Evolutionary conservation across 2,797 vertebrate genomes (phyloP), one percentile per base, ranked within the genome.

Genomic region (Sparidentex hasta): DNA sequence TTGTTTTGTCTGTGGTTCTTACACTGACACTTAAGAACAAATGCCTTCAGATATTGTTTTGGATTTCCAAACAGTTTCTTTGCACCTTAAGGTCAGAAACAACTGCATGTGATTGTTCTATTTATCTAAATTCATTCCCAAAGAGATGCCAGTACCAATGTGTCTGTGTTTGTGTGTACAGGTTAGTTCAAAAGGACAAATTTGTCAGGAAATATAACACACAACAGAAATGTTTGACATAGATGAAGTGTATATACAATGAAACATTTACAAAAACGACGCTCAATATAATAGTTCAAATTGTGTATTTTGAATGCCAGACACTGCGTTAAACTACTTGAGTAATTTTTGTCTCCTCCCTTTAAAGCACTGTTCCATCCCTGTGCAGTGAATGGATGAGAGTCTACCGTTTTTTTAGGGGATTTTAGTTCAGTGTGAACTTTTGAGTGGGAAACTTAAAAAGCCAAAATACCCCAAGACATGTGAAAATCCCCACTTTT

Each of bases 401-500:
- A 52, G 7, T 47, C 20, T 48, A 21, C 13, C 41, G 54, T 29
- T 56, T 65, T 81, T 72, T 56, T 46, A 21, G 38, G 74, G 56
- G 56, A 51, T 82, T 78, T 84, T 50, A 55, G 11, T 48, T n/a
- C 20, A 25, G 16, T n/a, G 54, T 67, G 0, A 63, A 29, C 12
- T 43, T 11, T 13, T 11, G 17, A 64, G 17, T 18, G 23, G 20
- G 41, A 51, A 65, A 41, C 11, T 8, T 8, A 21, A 75, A 77
- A 77, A 16, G 43, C 38, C 2, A 51, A 57, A 75, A 75, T 18
- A 27, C 5, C n/a, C 16, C n/a, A 12, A 44, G 54, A 41, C 3
- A 0, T 46, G n/a, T 47, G n/a, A 18, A 75, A 25, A 51, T 0
- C 11, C 3, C 11, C 13, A 20, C 23, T 62, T 71, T 56, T 33